Conservation (phyloP, 2,888 invertebrate species). For the Empis livida region DNA sequence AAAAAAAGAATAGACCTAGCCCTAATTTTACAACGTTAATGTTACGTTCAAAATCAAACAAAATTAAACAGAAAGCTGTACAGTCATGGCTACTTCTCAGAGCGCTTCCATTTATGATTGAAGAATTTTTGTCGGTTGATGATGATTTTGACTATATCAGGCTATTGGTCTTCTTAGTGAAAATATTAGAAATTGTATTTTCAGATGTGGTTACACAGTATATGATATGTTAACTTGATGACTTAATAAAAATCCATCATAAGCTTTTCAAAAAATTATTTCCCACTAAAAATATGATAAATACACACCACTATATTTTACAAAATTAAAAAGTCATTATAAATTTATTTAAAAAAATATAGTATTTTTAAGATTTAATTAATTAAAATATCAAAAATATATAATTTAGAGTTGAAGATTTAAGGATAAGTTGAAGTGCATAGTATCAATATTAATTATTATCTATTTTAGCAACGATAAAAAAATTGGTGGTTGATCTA, state of each 20-base stretch:
- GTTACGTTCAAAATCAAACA: neutral
- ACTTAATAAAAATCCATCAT: conserved; percentile 1
- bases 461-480: too few relatives aligned
- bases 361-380: too few relatives aligned
- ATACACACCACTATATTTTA: conserved; percentile 4
- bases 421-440: too few relatives aligned
- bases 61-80: conserved; percentile 4
- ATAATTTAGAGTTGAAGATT: too few relatives aligned
- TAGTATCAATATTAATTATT: too few relatives aligned
- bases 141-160: neutral
- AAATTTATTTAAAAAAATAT: too few relatives aligned
- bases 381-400: too few relatives aligned
- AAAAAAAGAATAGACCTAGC: conserved; percentile 2
- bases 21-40: conserved; percentile 1
- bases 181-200: conserved; percentile 4
- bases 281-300: conserved; percentile 2
- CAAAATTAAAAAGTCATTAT: too few relatives aligned
- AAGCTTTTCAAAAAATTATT: conserved; percentile 1
- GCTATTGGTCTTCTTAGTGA: neutral
- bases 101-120: conserved; percentile 3
- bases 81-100: conserved; percentile 5
- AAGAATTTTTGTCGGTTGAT: neutral
- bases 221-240: neutral
- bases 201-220: neutral
- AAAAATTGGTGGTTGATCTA: too few relatives aligned